Base-by-base conservation (phyloP, 2,113 vertebrate species). In the Steatornis caripensis region DNA sequence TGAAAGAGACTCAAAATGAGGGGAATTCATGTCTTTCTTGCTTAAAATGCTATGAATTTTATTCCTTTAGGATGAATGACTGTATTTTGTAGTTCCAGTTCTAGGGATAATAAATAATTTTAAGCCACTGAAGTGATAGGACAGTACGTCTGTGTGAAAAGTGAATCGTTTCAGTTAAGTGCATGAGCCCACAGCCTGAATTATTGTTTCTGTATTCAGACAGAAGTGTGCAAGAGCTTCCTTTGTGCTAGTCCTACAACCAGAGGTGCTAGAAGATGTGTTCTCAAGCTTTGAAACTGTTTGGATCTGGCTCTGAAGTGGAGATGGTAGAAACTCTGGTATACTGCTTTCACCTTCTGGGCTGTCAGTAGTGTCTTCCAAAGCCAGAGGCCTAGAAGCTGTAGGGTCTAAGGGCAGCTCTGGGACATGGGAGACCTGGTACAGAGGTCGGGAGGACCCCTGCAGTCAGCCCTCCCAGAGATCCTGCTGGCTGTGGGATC, bases 41-140 rank as follows among this genome's bases (percentile, higher is more conserved):
- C 65, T 95, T 84, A 72, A 95, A 96, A 76, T 87, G 53, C 53
- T 91, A 49, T 68, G 79, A 87, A 78, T 84, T 94, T 90, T 64
- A 58, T 92, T 79, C n/a, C 65, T 93, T 49, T 85, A 82, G 77
- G 74, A 57, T 76, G 45, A 66, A 45, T 69, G 12, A 43, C 74
- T 90, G 15, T 85, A 74, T 80, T 93, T 87, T 76, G 76, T 72
- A 85, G 80, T 75, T 84, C 51, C 15, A 48, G 36, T 85, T 85
- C 36, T 48, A 19, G 12, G 29, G 27, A 68, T 76, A 81, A 91
- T 90, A 89, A 94, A 87, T 89, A 82, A 87, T 83, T 91, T 94
- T 46, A 79, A 95, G 66, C 32, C 48, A 53, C 70, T 65, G 57
- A 87, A 95, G 62, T 79, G 94, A 93, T 64, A 82, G 70, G 66